Evolutionary conservation across 2,888 invertebrate species (phyloP).

Genomic region (Ctena decussata): DNA sequence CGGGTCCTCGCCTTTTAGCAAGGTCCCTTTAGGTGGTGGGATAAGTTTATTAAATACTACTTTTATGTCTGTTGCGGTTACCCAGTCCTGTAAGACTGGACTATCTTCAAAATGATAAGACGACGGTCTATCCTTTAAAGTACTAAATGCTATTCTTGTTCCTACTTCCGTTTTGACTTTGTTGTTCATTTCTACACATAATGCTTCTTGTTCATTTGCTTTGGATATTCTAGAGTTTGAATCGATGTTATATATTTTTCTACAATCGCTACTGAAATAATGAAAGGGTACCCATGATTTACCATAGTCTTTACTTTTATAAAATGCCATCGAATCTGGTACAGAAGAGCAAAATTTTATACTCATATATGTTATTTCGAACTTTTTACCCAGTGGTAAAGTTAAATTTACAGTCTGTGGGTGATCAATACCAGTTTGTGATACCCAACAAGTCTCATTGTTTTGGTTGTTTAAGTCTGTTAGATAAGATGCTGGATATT

Average conservation of each 20-base stretch:
- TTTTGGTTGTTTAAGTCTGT: slow-evolving; percentile 99
- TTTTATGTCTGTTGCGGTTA: slow-evolving; percentile 98
- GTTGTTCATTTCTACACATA: slow-evolving; percentile 94
- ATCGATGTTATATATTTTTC: slow-evolving; percentile 95
- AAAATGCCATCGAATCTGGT: slow-evolving; percentile 98
- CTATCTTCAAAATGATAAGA: slow-evolving; percentile 98
- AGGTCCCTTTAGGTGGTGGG: slow-evolving; percentile 69
- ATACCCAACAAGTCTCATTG: slow-evolving; percentile 99
- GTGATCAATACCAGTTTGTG: slow-evolving; percentile 91
- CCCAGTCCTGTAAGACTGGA: slow-evolving; percentile 98
- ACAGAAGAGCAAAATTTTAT: slow-evolving; percentile 97
- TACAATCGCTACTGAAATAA: slow-evolving; percentile 98
- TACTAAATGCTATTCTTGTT: slow-evolving; percentile 97
- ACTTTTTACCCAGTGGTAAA: slow-evolving; percentile 97
- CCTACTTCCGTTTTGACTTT: slow-evolving; percentile 87
- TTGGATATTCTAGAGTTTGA: slow-evolving; percentile 96
- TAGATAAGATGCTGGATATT: slow-evolving; percentile 92
- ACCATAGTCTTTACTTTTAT: slow-evolving; percentile 98
- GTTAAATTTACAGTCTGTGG: slow-evolving; percentile 95
- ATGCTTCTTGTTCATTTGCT: slow-evolving; percentile 98
- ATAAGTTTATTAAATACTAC: slow-evolving; percentile 88
- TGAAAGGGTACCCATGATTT: slow-evolving; percentile 99
- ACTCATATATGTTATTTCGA: slow-evolving; percentile 98
- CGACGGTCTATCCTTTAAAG: slow-evolving; percentile 96
- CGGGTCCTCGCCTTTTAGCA: slow-evolving; percentile 78